Base-by-base conservation (phyloP, 2,113 vertebrate genomes). In the Brachypteracias leptosomus region DNA sequence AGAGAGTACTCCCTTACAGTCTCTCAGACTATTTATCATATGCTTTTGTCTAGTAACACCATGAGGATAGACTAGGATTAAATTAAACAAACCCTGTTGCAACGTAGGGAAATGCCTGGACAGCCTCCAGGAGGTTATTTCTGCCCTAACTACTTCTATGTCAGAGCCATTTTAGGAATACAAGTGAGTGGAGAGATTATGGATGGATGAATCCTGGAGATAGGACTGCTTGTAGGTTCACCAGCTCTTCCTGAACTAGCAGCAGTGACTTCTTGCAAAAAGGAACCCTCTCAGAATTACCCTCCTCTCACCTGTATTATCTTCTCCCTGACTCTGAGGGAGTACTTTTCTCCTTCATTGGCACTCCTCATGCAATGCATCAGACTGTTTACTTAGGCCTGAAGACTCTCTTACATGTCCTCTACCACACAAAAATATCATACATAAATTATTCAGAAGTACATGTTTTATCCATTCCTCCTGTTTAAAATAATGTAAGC, bases 81-180 rank as follows among this genome's bases (percentile, higher is more conserved):
- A 89, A 93, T 54, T 90, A 70, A 89, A 85, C 78, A 66, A 95
- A 68, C 31, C 33, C 46, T 90, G 71, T 16, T 83, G 75, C 78
- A 67, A 38, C 49, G 66, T 21, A 76, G 66, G 54, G 38, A 96
- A 94, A 77, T 42, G n/a, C 20, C 83, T 89, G 88, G 90, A 88
- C 84, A 35, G 86, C 86, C 87, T 88, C 83, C 86, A 90, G 79
- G 75, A 90, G 68, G 79, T 93, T 89, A 76, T 70, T 84, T 86
- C 61, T 89, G 78, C 63, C 59, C 55, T 85, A 83, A n/a, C 78
- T 54, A 83, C 76, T 47, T 87, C 55, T 38, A 31, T 47, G 61
- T 92, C 54, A 70, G 59, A 92, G 73, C 75, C 95, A 89, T 89
- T 94, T 95, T 85, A 95, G 81, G 77, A 91, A 87, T 77, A 94